These are phyloP conservation scores for Strigamia transsilvanica DNA, from an alignment of 2,888 invertebrate genomes.

Conservation along the genomic window DNA sequence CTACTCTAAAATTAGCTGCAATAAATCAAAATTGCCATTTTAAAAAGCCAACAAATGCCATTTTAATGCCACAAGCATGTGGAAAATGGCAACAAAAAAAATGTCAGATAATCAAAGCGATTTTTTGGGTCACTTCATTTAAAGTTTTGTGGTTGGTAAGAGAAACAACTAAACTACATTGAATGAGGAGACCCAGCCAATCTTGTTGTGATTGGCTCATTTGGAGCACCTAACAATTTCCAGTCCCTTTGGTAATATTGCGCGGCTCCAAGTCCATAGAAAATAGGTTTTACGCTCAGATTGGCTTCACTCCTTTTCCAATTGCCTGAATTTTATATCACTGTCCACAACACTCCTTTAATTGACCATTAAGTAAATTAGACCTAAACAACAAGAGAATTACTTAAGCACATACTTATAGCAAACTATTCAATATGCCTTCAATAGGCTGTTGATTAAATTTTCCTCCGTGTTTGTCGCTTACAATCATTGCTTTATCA, in stretches of 20 bases:
- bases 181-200: background rate
- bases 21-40: too few species aligned
- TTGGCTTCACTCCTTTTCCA: background rate
- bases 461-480: background rate
- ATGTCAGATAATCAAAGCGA: background rate
- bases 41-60: too few species aligned
- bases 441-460: background rate
- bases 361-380: background rate
- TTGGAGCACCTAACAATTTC: conserved; percentile 8
- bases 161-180: background rate
- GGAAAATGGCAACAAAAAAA: background rate
- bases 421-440: background rate
- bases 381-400: background rate
- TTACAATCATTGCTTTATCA: too few species aligned
- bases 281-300: background rate
- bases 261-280: background rate
- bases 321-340: conserved; percentile 3
- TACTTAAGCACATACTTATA: conserved; percentile 3
- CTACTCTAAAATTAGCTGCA: too few species aligned
- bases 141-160: background rate
- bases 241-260: conserved; percentile 2
- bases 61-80: too few species aligned
- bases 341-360: background rate
- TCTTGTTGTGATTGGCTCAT: conserved; percentile 8
- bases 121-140: background rate